Evolutionary conservation across 1,140 invertebrate species (phyloP).

Genomic region (Halesus radiatus): DNA sequence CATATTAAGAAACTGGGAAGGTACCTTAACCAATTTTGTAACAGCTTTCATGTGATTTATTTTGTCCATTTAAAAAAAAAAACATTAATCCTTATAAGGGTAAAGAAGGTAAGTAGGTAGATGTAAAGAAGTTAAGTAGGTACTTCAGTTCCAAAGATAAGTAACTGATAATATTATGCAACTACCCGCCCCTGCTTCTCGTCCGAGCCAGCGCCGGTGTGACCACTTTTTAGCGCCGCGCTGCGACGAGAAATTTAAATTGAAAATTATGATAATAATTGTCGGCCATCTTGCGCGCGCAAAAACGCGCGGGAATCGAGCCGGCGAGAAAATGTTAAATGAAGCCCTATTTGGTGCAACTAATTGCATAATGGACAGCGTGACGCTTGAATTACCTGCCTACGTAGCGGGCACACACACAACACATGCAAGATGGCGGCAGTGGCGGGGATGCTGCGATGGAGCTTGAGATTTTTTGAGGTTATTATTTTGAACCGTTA

Average conservation of each 20-base stretch:
- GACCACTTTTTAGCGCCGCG: slow-evolving; percentile 25
- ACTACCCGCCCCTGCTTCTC: background rate
- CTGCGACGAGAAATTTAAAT: slow-evolving; percentile 52
- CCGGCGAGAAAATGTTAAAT: slow-evolving; percentile 32
- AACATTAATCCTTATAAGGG: too few species aligned
- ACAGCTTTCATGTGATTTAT: too few species aligned
- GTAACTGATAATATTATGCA: background rate
- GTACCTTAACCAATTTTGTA: too few species aligned
- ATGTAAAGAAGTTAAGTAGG: too few species aligned
- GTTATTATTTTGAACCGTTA: too few species aligned
- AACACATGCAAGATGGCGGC: too few species aligned
- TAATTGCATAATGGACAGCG: slow-evolving; percentile 18
- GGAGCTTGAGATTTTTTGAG: too few species aligned
- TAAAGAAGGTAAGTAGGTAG: too few species aligned
- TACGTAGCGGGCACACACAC: background rate
- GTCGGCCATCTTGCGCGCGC: slow-evolving; percentile 37
- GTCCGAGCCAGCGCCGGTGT: background rate
- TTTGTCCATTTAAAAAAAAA: too few species aligned
- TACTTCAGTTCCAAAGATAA: too few species aligned
- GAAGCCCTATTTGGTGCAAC: slow-evolving; percentile 28
- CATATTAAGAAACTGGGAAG: too few species aligned
- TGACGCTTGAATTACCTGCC: background rate
- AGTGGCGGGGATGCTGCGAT: too few species aligned
- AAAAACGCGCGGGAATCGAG: slow-evolving; percentile 24
- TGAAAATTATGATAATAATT: slow-evolving; percentile 46